These are phyloP conservation scores for Callimorpha dominula DNA, from an alignment of 2,888 invertebrate species.

Conservation along the genomic window DNA sequence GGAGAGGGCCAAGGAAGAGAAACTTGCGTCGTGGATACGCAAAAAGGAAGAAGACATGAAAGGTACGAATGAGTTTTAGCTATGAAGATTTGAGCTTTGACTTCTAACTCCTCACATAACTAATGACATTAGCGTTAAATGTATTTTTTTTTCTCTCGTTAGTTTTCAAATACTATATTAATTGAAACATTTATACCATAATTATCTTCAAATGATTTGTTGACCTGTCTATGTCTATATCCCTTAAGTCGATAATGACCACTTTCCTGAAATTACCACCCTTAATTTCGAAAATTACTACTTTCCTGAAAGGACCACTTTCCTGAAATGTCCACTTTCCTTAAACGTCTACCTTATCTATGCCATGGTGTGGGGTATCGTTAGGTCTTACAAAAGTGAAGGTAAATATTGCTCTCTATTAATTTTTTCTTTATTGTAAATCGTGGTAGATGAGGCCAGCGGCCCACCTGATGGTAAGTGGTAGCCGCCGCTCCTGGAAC, in stretches of 20 bases:
- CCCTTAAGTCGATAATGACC: too few species aligned
- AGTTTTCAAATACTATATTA: background rate
- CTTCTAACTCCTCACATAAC: background rate
- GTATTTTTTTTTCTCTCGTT: background rate
- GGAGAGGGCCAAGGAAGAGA: slow-evolving; percentile 77
- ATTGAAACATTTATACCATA: too few species aligned
- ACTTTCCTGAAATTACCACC: background rate
- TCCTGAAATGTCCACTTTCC: background rate
- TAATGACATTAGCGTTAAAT: background rate
- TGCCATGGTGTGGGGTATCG: background rate
- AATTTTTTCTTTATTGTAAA: too few species aligned
- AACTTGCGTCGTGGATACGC: slow-evolving; percentile 85
- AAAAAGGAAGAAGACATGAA: slow-evolving; percentile 87
- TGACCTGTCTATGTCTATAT: too few species aligned
- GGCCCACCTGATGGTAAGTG: too few species aligned
- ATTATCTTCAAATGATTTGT: too few species aligned
- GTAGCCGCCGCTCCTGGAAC: too few species aligned
- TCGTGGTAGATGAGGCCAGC: too few species aligned
- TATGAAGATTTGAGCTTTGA: background rate
- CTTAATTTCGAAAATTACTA: background rate
- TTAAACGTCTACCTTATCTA: background rate
- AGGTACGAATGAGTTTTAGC: slow-evolving; percentile 66
- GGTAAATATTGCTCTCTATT: background rate
- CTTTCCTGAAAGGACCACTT: too few species aligned
- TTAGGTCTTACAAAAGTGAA: background rate